A percentile compares a stretch with the other conserved stretches of the same genome.
Evolutionary conservation across 1,140 invertebrate genomes (phyloP).

Genomic region (Drosophila ananassae): DNA sequence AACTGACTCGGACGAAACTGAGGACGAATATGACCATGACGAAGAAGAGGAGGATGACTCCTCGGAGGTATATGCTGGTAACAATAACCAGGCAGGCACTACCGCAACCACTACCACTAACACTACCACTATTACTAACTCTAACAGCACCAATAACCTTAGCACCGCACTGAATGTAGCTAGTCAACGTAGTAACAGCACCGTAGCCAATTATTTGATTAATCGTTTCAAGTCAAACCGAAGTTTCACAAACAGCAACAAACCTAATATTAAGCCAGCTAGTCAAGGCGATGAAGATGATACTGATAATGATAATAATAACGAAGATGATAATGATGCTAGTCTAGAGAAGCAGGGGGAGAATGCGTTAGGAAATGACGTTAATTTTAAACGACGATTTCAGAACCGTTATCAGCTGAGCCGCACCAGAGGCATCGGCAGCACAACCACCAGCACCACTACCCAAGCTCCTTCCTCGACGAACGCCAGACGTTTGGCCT

Average conservation of each 20-base stretch:
- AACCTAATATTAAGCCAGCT: slow-evolving; percentile 55
- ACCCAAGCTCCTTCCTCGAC: slow-evolving; percentile 11
- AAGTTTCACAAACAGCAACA: slow-evolving; percentile 29
- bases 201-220: slow-evolving; percentile 77
- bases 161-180: slow-evolving; percentile 48
- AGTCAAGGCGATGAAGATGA: slow-evolving; percentile 43
- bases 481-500: slow-evolving; percentile 43
- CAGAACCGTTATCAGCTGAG: slow-evolving; percentile 83
- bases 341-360: slow-evolving; percentile 41
- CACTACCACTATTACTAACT: slow-evolving; percentile 35
- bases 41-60: slow-evolving; percentile 23
- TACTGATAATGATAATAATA: slow-evolving; percentile 18
- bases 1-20: slow-evolving; percentile 15
- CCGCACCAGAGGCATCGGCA: slow-evolving; percentile 61
- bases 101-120: slow-evolving; percentile 26
- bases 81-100: slow-evolving; percentile 8
- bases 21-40: slow-evolving; percentile 16
- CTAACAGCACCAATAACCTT: slow-evolving; percentile 37
- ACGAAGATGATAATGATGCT: slow-evolving; percentile 48
- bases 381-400: slow-evolving; percentile 84
- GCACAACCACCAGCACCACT: slow-evolving; percentile 29
- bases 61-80: slow-evolving; percentile 49
- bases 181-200: slow-evolving; percentile 76
- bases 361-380: slow-evolving; percentile 64
- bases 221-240: slow-evolving; percentile 61